These are phyloP conservation scores for Danaus plexippus DNA, from an alignment of 1,140 invertebrate genomes.

Conservation along the genomic window DNA sequence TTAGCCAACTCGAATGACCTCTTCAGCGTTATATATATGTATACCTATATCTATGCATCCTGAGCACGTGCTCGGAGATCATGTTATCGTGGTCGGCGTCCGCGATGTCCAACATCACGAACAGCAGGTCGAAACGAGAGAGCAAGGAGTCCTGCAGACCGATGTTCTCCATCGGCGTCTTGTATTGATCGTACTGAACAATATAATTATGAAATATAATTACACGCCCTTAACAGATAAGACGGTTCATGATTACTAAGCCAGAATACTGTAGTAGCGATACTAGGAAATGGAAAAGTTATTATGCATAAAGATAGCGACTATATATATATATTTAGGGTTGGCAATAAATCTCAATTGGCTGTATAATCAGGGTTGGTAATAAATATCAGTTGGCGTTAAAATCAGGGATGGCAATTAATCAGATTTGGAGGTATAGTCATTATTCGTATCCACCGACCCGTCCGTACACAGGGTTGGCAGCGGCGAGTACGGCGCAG, in stretches of 20 bases:
- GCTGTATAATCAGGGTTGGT: too few species aligned
- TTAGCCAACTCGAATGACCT: too few species aligned
- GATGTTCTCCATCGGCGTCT: slow-evolving; percentile 99
- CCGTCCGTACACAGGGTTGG: slow-evolving; percentile 99
- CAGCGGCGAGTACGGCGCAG: slow-evolving; percentile 97
- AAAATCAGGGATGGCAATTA: too few species aligned
- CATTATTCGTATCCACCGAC: slow-evolving; percentile 68
- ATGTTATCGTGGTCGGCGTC: slow-evolving; percentile 91
- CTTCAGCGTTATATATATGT: too few species aligned
- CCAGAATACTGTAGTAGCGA: too few species aligned
- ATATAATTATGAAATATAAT: not conserved
- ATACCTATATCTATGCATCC: slow-evolving; percentile 94
- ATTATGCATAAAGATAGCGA: too few species aligned
- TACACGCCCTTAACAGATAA: not conserved
- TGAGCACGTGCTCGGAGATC: slow-evolving; percentile 97
- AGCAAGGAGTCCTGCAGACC: slow-evolving; percentile 97
- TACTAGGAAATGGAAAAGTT: too few species aligned
- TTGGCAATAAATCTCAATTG: too few species aligned
- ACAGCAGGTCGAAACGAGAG: slow-evolving; percentile 98
- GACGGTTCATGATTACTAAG: too few species aligned
- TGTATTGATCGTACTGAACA: slow-evolving; percentile 95
- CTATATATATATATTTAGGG: not conserved
- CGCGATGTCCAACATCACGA: slow-evolving; percentile 95
- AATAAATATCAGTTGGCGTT: too few species aligned
- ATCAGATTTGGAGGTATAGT: too few species aligned